Conservation (phyloP, 1,140 invertebrate genomes). For the Pseudoatta argentina region DNA sequence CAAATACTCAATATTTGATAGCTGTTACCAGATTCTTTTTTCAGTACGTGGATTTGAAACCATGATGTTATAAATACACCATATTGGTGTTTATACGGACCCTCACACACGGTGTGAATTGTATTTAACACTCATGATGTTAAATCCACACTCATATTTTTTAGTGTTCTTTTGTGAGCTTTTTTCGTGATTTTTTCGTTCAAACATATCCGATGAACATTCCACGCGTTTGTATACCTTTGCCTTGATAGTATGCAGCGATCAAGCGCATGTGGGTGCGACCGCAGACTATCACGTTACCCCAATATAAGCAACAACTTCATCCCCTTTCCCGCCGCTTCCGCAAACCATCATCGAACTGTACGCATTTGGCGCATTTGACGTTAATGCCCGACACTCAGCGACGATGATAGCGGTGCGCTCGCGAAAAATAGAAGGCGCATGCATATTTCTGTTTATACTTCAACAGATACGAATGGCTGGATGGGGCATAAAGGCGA, state of each 20-base stretch:
- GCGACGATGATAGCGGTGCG: constrained; percentile 43
- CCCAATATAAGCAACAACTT: constrained; percentile 34
- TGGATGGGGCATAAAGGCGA: constrained; percentile 70
- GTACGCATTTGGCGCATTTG: constrained; percentile 47
- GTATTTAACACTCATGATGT: too few species aligned
- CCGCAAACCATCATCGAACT: constrained; percentile 13
- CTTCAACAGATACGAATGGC: constrained; percentile 72
- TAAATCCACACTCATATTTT: too few species aligned
- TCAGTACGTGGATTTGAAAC: too few species aligned
- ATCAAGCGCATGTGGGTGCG: constrained; percentile 10
- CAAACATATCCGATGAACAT: constrained; percentile 7
- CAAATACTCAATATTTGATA: too few species aligned
- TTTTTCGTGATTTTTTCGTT: constrained; percentile 1
- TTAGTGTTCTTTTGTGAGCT: too few species aligned
- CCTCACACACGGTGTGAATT: too few species aligned
- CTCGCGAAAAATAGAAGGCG: constrained; percentile 60
- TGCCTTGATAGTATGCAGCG: background rate
- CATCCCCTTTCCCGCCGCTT: background rate
- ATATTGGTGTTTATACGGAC: too few species aligned
- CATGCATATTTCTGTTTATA: constrained; percentile 70
- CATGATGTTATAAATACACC: too few species aligned
- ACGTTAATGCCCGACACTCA: constrained; percentile 70
- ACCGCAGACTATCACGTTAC: constrained; percentile 56
- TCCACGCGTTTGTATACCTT: constrained; percentile 4
- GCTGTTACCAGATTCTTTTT: too few species aligned